Percentiles rank a stretch among this genome's conserved stretches.
phyloP scores from a whole-genome alignment of 2,797 vertebrate species.

The Taenioides sp. region DNA sequence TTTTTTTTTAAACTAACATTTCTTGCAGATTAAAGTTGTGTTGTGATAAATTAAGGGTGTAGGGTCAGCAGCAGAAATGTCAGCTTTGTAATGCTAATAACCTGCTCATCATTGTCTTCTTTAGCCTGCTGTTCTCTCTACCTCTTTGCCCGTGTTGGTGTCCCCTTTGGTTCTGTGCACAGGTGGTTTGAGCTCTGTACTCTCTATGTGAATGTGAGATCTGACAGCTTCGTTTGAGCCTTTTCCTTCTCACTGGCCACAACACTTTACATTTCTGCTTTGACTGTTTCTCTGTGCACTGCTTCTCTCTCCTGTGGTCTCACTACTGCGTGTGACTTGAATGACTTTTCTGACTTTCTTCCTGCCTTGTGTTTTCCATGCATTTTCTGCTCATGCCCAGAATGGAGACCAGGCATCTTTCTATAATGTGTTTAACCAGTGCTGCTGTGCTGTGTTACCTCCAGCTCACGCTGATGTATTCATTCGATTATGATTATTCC shows the following conservation, averaged over 20 bases:
- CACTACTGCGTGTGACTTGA: conserved; percentile 62
- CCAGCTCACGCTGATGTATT: conserved; percentile 58
- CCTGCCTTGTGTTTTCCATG: conserved; percentile 59
- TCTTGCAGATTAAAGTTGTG: conserved; percentile 56
- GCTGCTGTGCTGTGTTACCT: conserved; percentile 52
- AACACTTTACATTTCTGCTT: conserved; percentile 68
- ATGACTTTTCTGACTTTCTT: conserved; percentile 66
- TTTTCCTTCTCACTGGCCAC: conserved; percentile 65
- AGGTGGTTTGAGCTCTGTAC: conserved; percentile 29
- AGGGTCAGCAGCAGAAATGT: conserved; percentile 57
- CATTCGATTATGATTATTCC: conserved; percentile 51
- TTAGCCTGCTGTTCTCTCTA: conserved; percentile 47
- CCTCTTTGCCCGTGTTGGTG: conserved; percentile 38
- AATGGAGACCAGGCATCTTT: conserved; percentile 52
- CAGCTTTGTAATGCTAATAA: conserved; percentile 62
- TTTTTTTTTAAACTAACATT: conserved; percentile 38
- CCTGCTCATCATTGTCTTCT: conserved; percentile 58
- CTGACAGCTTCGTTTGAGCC: conserved; percentile 61
- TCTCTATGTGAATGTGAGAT: conserved; percentile 72
- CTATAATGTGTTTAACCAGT: conserved; percentile 55
- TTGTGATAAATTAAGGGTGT: conserved; percentile 40
- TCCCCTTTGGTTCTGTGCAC: conserved; percentile 32
- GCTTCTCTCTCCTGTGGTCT: conserved; percentile 54
- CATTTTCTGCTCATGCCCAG: conserved; percentile 46
- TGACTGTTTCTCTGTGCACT: conserved; percentile 47